Evolutionary conservation across 2,113 vertebrate species (phyloP), one percentile per base, ranked within the genome.

Genomic region (Burhinus oedicnemus): DNA sequence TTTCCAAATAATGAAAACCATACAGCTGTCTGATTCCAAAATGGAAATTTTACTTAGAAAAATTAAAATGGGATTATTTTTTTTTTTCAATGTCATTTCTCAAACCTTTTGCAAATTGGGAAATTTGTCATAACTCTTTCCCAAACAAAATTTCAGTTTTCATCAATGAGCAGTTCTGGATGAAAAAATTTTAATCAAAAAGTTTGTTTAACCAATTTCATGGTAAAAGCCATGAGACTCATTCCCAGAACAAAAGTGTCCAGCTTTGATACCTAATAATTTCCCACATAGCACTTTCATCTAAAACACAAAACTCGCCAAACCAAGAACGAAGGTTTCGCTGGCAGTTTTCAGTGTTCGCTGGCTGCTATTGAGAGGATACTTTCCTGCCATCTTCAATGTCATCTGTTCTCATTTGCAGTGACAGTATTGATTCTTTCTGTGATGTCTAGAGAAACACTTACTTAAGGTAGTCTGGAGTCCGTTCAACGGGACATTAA

Each of bases 191-290:
- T 60, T 55, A 51, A 69, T 36, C 13, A n/a, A 74, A 36, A 54
- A 3, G 12, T 52, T 62, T 61, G 15, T 8, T 49, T 27, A 15
- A 20, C 1, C 2, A 9, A 6, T 7, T 25, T 30, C 4, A 5
- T 44, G 11, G 6, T 36, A 66, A 88, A 78, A 71, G 5, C 19
- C 40, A 8, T 1, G 19, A 27, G 8, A 69, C 5, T n/a, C 27
- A 12, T 45, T 65, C 54, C 62, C 15, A 29, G 13, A 49, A 72
- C 9, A 10, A 4, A 82, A 71, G 27, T 11, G 10, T 8, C 60
- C 60, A 30, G 1, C 23, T 44, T 54, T 40, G 10, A 34, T 2
- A 30, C 5, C 14, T 3, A 25, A 34, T 20, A 4, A 2, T 38
- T 62, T 75, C 60, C 51, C 8, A 2, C 12, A 6, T 4, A 90